These are phyloP conservation scores for Perca fluviatilis DNA, from an alignment of 2,113 vertebrate genomes.

Conservation along the genomic window DNA sequence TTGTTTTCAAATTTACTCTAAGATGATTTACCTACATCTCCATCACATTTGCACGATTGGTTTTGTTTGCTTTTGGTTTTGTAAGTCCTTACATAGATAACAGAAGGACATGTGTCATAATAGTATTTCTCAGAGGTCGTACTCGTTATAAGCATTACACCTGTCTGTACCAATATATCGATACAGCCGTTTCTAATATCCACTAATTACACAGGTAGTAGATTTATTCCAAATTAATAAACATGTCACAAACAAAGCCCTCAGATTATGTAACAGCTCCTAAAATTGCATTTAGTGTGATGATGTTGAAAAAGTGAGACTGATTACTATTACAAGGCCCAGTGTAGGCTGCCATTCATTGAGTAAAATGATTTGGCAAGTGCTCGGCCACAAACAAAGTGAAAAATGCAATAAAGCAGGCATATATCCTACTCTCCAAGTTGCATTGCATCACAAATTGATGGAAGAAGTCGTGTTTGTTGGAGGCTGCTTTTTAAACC, in stretches of 20 bases:
- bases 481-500: slow-evolving; percentile 62
- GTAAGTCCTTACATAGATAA: background rate
- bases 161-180: background rate
- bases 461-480: slow-evolving; percentile 56
- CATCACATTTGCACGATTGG: background rate
- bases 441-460: slow-evolving; percentile 57
- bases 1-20: slow-evolving; percentile 14
- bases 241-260: background rate
- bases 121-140: background rate
- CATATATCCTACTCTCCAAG: slow-evolving; percentile 18
- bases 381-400: slow-evolving; percentile 42
- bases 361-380: slow-evolving; percentile 54
- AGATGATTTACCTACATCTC: background rate
- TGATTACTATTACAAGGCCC: slow-evolving; percentile 31
- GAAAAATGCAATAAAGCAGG: slow-evolving; percentile 53
- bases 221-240: slow-evolving; percentile 27
- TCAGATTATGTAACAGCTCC: slow-evolving; percentile 7
- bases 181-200: background rate
- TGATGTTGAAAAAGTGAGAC: slow-evolving; percentile 45
- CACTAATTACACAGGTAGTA: slow-evolving; percentile 3
- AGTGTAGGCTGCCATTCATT: slow-evolving; percentile 44
- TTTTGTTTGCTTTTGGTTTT: slow-evolving; percentile 22
- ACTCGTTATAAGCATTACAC: too few species aligned
- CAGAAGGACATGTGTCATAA: slow-evolving; percentile 7
- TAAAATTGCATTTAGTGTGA: slow-evolving; percentile 3